Conservation (phyloP, 2,797 vertebrate genomes). For the Luscinia megarhynchos region DNA sequence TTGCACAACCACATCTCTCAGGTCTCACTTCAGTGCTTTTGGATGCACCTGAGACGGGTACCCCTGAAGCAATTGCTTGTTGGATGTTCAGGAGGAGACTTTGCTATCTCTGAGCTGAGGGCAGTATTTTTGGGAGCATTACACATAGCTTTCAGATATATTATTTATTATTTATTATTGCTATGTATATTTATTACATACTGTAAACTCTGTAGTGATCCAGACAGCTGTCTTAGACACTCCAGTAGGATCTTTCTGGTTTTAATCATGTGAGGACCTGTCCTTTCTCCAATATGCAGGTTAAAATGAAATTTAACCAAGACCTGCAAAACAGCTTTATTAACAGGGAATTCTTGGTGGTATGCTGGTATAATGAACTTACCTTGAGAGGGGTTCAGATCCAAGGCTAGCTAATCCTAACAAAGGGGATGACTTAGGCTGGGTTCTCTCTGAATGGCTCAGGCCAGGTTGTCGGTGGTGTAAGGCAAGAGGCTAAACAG, state of each 20-base stretch:
- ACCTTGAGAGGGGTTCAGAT: neutral
- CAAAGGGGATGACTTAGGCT: neutral
- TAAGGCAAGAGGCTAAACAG: neutral
- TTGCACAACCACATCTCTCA: rapidly evolving
- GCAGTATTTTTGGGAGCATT: neutral
- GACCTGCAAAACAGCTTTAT: neutral
- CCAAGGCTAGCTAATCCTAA: neutral
- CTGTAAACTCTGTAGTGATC: neutral
- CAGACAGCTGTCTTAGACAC: neutral
- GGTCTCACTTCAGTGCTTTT: neutral
- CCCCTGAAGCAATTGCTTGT: rapidly evolving
- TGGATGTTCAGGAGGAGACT: neutral
- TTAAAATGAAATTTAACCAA: neutral
- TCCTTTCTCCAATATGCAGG: neutral
- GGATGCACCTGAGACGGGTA: neutral
- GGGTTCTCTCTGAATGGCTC: neutral
- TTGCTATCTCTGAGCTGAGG: neutral
- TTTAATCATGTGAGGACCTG: neutral
- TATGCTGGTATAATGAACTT: neutral
- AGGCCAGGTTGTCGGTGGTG: neutral
- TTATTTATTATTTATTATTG: neutral
- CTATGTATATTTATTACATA: neutral
- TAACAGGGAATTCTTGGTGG: neutral
- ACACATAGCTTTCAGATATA: neutral
- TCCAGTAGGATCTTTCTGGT: neutral